Conservation (phyloP, 1,140 invertebrate species). For the Odontomachus brunneus region DNA sequence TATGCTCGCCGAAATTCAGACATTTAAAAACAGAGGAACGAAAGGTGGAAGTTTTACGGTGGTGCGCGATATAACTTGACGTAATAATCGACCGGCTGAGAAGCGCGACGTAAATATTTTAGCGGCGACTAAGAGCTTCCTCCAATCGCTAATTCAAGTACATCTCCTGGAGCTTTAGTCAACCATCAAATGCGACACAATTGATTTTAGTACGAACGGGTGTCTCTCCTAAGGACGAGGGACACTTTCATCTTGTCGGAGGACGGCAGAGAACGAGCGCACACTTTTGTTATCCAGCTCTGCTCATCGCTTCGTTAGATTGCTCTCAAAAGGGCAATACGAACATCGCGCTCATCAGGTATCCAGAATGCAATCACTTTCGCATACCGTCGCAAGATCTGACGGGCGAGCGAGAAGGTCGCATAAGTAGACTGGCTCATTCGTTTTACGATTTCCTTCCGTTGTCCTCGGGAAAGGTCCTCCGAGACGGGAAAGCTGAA, state of each 20-base stretch:
- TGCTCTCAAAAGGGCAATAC: constrained; percentile 22
- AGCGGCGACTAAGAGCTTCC: background rate
- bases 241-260: constrained; percentile 4
- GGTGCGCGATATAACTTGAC: too few species aligned
- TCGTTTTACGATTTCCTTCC: background rate
- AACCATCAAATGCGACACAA: background rate
- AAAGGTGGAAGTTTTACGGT: too few species aligned
- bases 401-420: background rate
- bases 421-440: background rate
- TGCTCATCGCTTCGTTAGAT: constrained; percentile 4
- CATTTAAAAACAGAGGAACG: too few species aligned
- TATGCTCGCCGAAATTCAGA: too few species aligned
- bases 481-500: background rate
- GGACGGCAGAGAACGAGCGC: background rate
- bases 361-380: constrained; percentile 15
- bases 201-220: background rate
- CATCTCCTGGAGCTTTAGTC: background rate
- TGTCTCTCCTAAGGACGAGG: background rate
- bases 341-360: background rate
- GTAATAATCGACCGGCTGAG: background rate
- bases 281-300: background rate
- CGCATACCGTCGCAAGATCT: background rate
- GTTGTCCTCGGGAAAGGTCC: background rate
- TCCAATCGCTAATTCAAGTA: background rate
- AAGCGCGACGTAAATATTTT: background rate